Conservation (phyloP, 2,888 invertebrate species). For the Perithous albicinctus region DNA sequence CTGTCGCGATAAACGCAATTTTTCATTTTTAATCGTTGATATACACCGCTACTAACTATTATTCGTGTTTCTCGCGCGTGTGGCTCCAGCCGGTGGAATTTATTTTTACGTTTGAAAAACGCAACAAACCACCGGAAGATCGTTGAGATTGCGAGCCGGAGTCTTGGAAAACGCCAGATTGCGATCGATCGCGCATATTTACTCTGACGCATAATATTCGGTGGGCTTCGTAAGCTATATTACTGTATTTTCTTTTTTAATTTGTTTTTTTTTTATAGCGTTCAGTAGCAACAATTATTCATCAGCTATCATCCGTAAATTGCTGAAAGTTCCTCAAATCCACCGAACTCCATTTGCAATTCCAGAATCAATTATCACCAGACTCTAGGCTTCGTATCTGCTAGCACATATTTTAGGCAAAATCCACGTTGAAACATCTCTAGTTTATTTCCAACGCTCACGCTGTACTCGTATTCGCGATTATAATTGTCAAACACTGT, state of each 20-base stretch:
- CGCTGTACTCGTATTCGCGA: conserved; percentile 11
- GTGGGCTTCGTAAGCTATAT: conserved; percentile 65
- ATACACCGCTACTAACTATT: conserved; percentile 66
- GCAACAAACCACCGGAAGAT: conserved; percentile 48
- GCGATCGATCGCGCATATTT: conserved; percentile 28
- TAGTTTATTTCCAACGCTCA: conserved; percentile 2
- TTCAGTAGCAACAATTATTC: conserved; percentile 65
- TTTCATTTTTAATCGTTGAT: conserved; percentile 62
- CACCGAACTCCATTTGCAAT: conserved; percentile 15
- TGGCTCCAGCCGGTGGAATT: conserved; percentile 50
- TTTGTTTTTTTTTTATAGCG: conserved; percentile 35
- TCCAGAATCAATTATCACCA: conserved; percentile 21
- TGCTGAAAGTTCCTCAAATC: conserved; percentile 39
- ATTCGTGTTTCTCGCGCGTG: conserved; percentile 50
- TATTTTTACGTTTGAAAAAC: conserved; percentile 36
- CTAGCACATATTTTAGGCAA: conserved; percentile 54
- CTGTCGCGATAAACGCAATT: conserved; percentile 53
- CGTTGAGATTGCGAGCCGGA: conserved; percentile 33
- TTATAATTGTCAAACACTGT: conserved; percentile 46
- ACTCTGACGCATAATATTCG: conserved; percentile 56
- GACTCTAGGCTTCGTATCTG: neutral
- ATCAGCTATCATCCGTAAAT: conserved; percentile 62
- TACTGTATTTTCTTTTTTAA: conserved; percentile 29
- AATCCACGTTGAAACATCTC: conserved; percentile 45
- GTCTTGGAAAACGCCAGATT: conserved; percentile 6